Base-by-base conservation (phyloP, 2,888 invertebrate species). In the Heteropelma amictum region DNA sequence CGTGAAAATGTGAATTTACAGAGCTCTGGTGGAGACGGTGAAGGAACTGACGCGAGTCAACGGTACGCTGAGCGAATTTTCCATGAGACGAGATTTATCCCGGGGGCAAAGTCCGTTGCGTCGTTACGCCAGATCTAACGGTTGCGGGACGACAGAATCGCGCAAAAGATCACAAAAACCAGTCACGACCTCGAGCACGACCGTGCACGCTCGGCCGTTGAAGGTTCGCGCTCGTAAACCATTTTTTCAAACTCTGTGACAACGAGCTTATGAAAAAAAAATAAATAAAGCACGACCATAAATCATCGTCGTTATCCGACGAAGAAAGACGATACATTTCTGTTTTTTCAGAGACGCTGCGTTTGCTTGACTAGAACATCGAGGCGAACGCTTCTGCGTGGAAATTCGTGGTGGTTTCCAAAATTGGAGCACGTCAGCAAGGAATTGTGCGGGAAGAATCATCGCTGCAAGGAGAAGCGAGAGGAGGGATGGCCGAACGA, bases 371-470 rank as follows among this genome's bases (percentile, higher is more conserved):
- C 75, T 10, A 81, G 76, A 33, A 77, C 78, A 35, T 33, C 77
- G 40, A 76, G 79, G 19, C 77, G 79, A 71, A 79, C 79, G 6
- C 77, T 77, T 23, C 60, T 77, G 1, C 74, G 77, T 35, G 84
- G 81, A 21, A 77, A 84, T 38, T 78, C 80, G 12, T 82, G 77
- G 79, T 84, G 80, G 77, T 80, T 83, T 72, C 82, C 84, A 2
- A 79, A 77, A 65, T 76, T 88, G 76, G 81, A 85, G 60, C 77
- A 83, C 51, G 60, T 86, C 33, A 72, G 78, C 56, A 81, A 83
- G 60, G 79, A 84, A 67, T 56, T 85, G 19, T 77, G 70, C 19
- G 78, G 76, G 26, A 80, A 60, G 45, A 84, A 79, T 56, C 71
- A 45, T 63, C 60, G 61, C 40, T 8, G 53, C 47, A 42, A 19